These are phyloP conservation scores for Deroplatys truncata DNA, from an alignment of 2,888 invertebrate genomes.

Conservation along the genomic window DNA sequence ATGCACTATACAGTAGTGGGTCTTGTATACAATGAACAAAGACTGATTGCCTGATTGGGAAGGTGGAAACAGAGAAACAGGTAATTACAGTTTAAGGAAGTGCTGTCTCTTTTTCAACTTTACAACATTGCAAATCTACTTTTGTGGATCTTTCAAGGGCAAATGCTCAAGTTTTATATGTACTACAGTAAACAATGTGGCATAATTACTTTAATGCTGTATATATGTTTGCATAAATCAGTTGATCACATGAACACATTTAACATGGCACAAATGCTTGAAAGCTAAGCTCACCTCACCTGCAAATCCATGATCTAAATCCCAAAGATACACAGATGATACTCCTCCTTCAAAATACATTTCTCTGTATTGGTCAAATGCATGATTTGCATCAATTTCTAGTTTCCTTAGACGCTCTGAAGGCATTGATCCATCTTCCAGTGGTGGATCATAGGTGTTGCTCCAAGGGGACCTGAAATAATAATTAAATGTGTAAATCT, in stretches of 20 bases:
- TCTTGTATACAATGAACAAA: too few species aligned
- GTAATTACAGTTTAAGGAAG: too few species aligned
- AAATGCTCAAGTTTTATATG: too few species aligned
- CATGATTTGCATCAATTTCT: slow-evolving; percentile 97
- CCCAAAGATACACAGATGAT: slow-evolving; percentile 99
- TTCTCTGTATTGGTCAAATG: slow-evolving; percentile 97
- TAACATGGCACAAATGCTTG: not conserved
- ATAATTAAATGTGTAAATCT: not conserved
- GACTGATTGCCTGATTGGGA: too few species aligned
- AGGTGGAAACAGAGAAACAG: too few species aligned
- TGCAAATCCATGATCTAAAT: slow-evolving; percentile 97
- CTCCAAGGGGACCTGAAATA: slow-evolving; percentile 89
- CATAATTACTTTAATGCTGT: too few species aligned
- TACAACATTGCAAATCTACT: too few species aligned
- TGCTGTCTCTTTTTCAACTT: too few species aligned
- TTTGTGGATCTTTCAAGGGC: too few species aligned
- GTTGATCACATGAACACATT: not conserved
- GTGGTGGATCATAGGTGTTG: slow-evolving; percentile 94
- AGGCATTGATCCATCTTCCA: slow-evolving; percentile 98
- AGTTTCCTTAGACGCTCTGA: slow-evolving; percentile 91
- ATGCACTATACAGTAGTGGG: too few species aligned
- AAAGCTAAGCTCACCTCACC: slow-evolving; percentile 45
- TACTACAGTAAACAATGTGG: too few species aligned
- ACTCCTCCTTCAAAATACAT: slow-evolving; percentile 99
- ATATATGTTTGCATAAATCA: too few species aligned